These are phyloP conservation scores for Calidris pygmaea DNA, from an alignment of 2,113 vertebrate species.

Conservation along the genomic window DNA sequence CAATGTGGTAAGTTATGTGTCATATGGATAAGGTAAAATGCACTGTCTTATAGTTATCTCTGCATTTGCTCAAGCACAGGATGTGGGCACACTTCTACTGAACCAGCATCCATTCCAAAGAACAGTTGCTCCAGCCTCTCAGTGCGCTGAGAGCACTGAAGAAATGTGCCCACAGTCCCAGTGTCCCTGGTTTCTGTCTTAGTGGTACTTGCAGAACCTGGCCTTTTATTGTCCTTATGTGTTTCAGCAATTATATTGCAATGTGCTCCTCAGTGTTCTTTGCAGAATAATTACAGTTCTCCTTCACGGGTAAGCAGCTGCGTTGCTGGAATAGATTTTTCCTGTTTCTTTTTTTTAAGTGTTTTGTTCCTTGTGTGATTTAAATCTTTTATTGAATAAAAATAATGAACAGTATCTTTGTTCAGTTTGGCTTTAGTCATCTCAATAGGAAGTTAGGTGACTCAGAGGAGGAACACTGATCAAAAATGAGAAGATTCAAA, in stretches of 20 bases:
- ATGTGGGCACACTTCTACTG: not conserved
- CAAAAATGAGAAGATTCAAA: not conserved
- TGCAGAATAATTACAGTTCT: not conserved
- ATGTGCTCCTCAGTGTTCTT: not conserved
- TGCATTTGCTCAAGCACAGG: not conserved
- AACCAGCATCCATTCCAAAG: not conserved
- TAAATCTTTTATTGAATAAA: not conserved
- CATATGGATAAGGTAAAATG: not conserved
- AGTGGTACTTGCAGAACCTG: not conserved
- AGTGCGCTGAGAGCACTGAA: not conserved
- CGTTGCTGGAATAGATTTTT: not conserved
- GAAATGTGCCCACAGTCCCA: not conserved
- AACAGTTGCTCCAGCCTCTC: not conserved
- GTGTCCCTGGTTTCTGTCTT: not conserved
- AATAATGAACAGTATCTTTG: not conserved
- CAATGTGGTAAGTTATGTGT: conserved; percentile 75
- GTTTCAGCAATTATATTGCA: not conserved
- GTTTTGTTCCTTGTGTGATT: not conserved
- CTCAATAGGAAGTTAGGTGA: not conserved
- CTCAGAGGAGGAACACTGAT: not conserved
- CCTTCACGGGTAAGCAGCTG: not conserved
- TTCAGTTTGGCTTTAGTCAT: not conserved
- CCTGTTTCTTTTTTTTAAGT: not conserved
- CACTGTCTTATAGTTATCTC: not conserved
- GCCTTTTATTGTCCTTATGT: not conserved